These are phyloP conservation scores for Yponomeuta sedellus DNA, from an alignment of 2,888 invertebrate genomes.

Conservation along the genomic window DNA sequence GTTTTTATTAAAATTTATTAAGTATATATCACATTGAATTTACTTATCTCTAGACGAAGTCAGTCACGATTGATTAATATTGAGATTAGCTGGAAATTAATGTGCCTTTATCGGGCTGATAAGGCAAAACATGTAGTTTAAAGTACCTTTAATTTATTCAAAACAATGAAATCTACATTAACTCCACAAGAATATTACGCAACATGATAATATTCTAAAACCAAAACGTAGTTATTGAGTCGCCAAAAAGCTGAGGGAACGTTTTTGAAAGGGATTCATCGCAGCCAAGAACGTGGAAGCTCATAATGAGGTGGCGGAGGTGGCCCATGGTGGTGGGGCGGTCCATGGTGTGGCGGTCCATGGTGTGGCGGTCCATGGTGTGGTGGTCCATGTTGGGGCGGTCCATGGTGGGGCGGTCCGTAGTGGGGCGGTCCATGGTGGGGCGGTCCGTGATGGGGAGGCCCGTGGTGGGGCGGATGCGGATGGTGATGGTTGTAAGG, in stretches of 20 bases:
- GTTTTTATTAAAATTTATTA: slow-evolving; percentile 1
- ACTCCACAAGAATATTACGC: too few species aligned
- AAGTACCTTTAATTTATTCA: too few species aligned
- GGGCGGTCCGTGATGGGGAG: slow-evolving; percentile 21
- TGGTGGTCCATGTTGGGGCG: slow-evolving; percentile 4
- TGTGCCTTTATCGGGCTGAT: too few species aligned
- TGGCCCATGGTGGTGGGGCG: slow-evolving; percentile 25
- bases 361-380: slow-evolving; percentile 19
- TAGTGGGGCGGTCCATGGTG: slow-evolving; percentile 4
- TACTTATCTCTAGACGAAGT: too few species aligned
- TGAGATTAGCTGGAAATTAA: too few species aligned
- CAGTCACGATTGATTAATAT: too few species aligned
- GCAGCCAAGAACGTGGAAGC: neutral
- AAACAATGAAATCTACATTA: too few species aligned
- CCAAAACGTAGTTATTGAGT: neutral
- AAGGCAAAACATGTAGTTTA: too few species aligned
- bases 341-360: slow-evolving; percentile 23
- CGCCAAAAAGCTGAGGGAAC: neutral
- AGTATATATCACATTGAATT: neutral
- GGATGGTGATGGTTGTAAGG: too few species aligned
- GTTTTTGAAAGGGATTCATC: neutral
- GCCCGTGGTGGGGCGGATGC: slow-evolving; percentile 9
- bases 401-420: neutral
- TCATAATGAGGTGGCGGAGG: slow-evolving; percentile 18
- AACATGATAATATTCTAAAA: too few species aligned